Percentiles rank a stretch among this genome's conserved stretches.
Conservation (phyloP, 2,888 invertebrate genomes). For the Eledona agricola region DNA sequence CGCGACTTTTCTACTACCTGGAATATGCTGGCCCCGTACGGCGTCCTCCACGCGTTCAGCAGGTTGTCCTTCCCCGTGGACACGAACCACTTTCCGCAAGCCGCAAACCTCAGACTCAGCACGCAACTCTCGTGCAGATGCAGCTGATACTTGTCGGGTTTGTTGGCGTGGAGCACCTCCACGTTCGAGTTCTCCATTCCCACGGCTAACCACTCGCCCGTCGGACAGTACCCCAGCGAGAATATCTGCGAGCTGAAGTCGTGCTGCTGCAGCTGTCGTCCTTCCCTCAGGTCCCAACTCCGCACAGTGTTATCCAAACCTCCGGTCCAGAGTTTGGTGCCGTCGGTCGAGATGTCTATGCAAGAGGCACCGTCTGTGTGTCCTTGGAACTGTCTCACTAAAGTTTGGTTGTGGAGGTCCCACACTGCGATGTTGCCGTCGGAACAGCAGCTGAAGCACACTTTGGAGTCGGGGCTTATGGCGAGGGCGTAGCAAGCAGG, state of each 20-base stretch:
- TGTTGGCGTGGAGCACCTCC: constrained; percentile 87
- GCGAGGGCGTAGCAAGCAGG: constrained; percentile 98
- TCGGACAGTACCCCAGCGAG: constrained; percentile 91
- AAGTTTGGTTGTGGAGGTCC: constrained; percentile 92
- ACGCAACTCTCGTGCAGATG: constrained; percentile 97
- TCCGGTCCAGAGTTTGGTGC: constrained; percentile 94
- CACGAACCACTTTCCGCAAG: constrained; percentile 96
- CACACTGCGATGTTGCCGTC: constrained; percentile 98
- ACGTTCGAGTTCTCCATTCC: constrained; percentile 98
- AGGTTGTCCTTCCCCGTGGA: constrained; percentile 95
- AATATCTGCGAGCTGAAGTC: constrained; percentile 94
- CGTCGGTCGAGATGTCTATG: constrained; percentile 94
- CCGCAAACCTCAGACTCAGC: constrained; percentile 89
- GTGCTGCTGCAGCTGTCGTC: constrained; percentile 90
- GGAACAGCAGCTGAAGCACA: constrained; percentile 97
- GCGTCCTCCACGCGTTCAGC: constrained; percentile 94
- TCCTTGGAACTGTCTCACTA: constrained; percentile 87
- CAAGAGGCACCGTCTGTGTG: constrained; percentile 97
- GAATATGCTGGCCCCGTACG: constrained; percentile 94
- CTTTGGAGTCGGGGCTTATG: constrained; percentile 94
- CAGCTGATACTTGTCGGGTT: constrained; percentile 94
- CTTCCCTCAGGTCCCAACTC: constrained; percentile 90
- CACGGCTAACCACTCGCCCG: constrained; percentile 94
- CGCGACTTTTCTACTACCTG: no score
- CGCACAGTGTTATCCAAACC: constrained; percentile 94